Percentiles rank a stretch among this genome's conserved stretches.
Conservation (phyloP, 2,888 invertebrate species). For the Meiosimyza platycephala region DNA sequence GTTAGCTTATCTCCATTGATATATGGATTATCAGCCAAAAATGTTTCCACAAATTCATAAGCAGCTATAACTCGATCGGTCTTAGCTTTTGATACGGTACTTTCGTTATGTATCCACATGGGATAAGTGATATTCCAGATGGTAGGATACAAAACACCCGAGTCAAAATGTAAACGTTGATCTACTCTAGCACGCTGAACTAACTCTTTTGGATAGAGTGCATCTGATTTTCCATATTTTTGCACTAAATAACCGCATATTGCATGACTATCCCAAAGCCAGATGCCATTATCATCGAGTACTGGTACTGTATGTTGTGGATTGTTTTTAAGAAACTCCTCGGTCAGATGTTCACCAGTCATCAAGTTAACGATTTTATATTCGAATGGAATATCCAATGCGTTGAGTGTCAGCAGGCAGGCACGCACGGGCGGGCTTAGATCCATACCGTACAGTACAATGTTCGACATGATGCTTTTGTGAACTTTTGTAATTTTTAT, state of each 20-base stretch:
- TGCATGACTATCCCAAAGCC: slow-evolving; percentile 54
- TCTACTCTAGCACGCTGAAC: slow-evolving; percentile 53
- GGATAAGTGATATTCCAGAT: slow-evolving; percentile 54
- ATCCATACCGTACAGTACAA: slow-evolving; percentile 55
- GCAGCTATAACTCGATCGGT: slow-evolving; percentile 54
- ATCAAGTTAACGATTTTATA: slow-evolving; percentile 58
- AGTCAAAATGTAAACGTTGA: slow-evolving; percentile 58
- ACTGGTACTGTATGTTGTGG: slow-evolving; percentile 60
- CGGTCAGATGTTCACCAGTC: slow-evolving; percentile 47
- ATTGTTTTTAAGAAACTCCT: slow-evolving; percentile 57
- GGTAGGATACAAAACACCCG: slow-evolving; percentile 56
- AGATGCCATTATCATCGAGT: slow-evolving; percentile 50
- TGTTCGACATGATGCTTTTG: slow-evolving; percentile 39
- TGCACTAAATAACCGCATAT: slow-evolving; percentile 52
- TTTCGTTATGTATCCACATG: slow-evolving; percentile 49
- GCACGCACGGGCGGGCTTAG: slow-evolving; percentile 56
- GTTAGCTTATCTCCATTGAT: slow-evolving; percentile 54
- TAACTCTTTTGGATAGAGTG: slow-evolving; percentile 58
- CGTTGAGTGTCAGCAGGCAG: slow-evolving; percentile 53
- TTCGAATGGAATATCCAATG: slow-evolving; percentile 51
- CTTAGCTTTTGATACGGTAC: slow-evolving; percentile 48
- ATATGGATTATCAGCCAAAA: slow-evolving; percentile 50
- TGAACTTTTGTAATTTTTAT: not conserved
- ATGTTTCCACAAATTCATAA: slow-evolving; percentile 58
- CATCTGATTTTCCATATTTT: slow-evolving; percentile 62